Conservation (phyloP, 2,113 vertebrate genomes). For the Chloebia gouldiae region DNA sequence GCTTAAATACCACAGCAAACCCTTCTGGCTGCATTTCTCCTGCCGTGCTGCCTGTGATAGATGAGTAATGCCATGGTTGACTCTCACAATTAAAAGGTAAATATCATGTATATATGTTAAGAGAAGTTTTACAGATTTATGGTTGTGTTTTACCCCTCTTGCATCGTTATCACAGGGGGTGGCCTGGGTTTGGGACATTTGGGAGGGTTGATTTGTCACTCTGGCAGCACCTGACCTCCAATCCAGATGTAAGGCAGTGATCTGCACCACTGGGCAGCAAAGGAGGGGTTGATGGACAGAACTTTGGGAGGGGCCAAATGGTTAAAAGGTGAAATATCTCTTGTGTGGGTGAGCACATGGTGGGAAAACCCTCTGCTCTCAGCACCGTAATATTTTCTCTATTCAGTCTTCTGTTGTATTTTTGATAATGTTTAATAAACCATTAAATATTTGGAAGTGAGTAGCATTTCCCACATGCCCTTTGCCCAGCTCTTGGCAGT, state of each 20-base stretch:
- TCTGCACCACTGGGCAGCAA: neutral
- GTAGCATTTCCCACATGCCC: neutral
- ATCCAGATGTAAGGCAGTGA: neutral
- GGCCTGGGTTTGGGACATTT: neutral
- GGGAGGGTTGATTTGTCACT: neutral
- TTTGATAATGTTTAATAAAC: neutral
- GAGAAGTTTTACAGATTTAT: neutral
- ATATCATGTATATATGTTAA: neutral
- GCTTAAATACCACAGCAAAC: neutral
- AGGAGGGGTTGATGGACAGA: neutral
- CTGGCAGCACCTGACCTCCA: neutral
- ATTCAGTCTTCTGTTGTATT: neutral
- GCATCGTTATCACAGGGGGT: neutral
- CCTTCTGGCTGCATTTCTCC: neutral
- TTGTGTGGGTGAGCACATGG: neutral
- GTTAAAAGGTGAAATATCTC: neutral
- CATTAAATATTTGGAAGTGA: neutral
- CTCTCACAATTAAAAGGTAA: neutral
- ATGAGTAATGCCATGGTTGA: neutral
- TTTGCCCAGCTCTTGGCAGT: neutral
- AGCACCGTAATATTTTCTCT: neutral
- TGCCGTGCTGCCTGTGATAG: neutral
- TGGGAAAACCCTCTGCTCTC: neutral
- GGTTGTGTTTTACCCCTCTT: neutral
- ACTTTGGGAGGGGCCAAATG: neutral